phyloP scores from a whole-genome alignment of 2,888 invertebrate species.

The Drosophila colorata region DNA sequence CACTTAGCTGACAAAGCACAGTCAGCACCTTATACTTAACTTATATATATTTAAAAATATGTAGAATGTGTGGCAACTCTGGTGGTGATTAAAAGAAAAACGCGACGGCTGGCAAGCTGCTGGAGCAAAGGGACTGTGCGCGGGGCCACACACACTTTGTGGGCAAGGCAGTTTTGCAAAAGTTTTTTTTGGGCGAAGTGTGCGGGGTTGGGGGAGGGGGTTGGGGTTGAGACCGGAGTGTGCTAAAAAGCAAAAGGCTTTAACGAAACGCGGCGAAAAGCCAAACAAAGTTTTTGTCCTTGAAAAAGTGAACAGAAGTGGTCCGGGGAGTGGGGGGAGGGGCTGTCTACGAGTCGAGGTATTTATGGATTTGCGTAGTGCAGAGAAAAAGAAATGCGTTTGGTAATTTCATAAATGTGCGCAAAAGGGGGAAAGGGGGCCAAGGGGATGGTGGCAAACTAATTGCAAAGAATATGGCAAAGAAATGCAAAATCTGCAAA shows the following conservation, averaged over 20 bases:
- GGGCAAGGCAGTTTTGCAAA: constrained; percentile 23
- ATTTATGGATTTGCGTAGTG: constrained; percentile 48
- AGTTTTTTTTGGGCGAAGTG: constrained; percentile 10
- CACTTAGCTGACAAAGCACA: too few relatives aligned
- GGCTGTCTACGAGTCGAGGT: constrained; percentile 40
- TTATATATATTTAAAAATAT: too few relatives aligned
- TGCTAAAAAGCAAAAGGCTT: constrained; percentile 71
- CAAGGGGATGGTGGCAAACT: constrained; percentile 53
- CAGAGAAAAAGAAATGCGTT: constrained; percentile 62
- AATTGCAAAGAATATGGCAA: constrained; percentile 79
- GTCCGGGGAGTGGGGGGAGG: too few relatives aligned
- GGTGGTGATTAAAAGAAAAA: background rate
- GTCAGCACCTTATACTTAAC: too few relatives aligned
- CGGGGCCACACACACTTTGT: constrained; percentile 19
- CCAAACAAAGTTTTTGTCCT: constrained; percentile 72
- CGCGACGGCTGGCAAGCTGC: constrained; percentile 33
- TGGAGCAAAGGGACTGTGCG: background rate
- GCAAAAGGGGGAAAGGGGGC: background rate
- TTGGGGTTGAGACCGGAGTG: background rate
- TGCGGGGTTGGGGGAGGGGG: constrained; percentile 16
- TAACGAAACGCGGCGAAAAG: constrained; percentile 63
- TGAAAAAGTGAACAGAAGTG: constrained; percentile 61
- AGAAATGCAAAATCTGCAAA: constrained; percentile 68
- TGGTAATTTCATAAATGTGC: constrained; percentile 77
- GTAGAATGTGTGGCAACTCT: too few relatives aligned